phyloP scores from a whole-genome alignment of 2,888 invertebrate genomes.

The Dicyrtomina minuta region DNA sequence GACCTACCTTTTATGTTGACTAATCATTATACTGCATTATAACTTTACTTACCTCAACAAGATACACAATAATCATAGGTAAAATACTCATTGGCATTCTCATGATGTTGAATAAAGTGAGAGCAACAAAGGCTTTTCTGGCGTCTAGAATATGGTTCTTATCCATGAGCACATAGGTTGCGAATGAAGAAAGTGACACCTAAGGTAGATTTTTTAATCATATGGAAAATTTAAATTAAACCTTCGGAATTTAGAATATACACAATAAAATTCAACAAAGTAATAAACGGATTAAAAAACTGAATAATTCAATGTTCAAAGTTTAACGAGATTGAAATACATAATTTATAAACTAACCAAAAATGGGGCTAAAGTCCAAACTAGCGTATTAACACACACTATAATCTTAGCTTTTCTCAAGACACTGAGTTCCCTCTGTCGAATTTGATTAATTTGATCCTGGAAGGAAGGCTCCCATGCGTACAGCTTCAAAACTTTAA shows the following conservation, averaged over 20 bases:
- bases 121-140: slow-evolving; percentile 79
- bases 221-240: neutral
- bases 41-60: slow-evolving; percentile 82
- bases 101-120: slow-evolving; percentile 79
- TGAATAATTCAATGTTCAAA: no score
- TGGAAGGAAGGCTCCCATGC: slow-evolving; percentile 52
- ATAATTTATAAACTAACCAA: neutral
- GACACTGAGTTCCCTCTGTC: slow-evolving; percentile 83
- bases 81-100: slow-evolving; percentile 81
- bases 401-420: slow-evolving; percentile 67
- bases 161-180: slow-evolving; percentile 72
- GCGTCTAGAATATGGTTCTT: slow-evolving; percentile 74
- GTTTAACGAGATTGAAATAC: neutral
- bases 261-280: no score
- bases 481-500: slow-evolving; percentile 63
- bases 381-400: neutral
- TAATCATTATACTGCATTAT: neutral
- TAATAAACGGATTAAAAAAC: no score
- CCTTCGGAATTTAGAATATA: no score
- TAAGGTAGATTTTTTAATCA: no score
- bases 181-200: slow-evolving; percentile 66
- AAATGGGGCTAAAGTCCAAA: neutral
- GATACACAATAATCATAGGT: slow-evolving; percentile 90
- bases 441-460: slow-evolving; percentile 70
- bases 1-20: no score